Base-by-base conservation (phyloP, 2,888 invertebrate genomes). In the Junonia oenone region DNA sequence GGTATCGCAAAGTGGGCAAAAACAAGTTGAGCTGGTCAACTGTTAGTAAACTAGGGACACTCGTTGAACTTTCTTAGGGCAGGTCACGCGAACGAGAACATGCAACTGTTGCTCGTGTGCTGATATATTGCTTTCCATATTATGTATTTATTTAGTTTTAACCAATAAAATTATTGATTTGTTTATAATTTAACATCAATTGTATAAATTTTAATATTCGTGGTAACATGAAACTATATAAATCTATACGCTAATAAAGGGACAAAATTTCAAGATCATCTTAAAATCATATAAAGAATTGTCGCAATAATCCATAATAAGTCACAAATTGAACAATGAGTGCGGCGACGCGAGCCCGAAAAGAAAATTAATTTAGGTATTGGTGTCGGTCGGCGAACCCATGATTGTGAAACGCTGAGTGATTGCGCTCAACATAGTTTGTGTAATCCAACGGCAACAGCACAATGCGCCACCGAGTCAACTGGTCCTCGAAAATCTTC, bases 301-400 rank as follows among this genome's bases (percentile, higher is more conserved):
- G 40, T 26, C 43, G 43, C 6, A 43, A 14, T 68, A 72, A 71
- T 74, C 78, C 75, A 75, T 79, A 82, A 83, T 80, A 77, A 73
- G 72, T 70, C 73, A 75, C 76, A 80, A 81, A 81, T 78, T 78
- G 82, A 85, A 87, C 87, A 88, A 88, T 87, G 82, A 81, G 72
- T 73, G 71, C 68, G 73, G 70, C 78, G 76, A 75, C 75, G 76
- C 76, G 75, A 76, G 76, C 77, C 75, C 81, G 73, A 88, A 88
- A 86, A 87, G 85, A 87, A 87, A 88, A 89, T 87, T 88, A 88
- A 89, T 89, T 83, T 89, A 90, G 86, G 89, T 86, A 90, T 89
- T 81, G 83, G 88, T 89, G 89, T 79, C 88, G 89, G 88, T 81
- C 87, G 76, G 71, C 75, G 88, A 87, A 81, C 89, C 79, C 81